Conservation (phyloP, 2,797 vertebrate genomes). For the Hyperoplus immaculatus region DNA sequence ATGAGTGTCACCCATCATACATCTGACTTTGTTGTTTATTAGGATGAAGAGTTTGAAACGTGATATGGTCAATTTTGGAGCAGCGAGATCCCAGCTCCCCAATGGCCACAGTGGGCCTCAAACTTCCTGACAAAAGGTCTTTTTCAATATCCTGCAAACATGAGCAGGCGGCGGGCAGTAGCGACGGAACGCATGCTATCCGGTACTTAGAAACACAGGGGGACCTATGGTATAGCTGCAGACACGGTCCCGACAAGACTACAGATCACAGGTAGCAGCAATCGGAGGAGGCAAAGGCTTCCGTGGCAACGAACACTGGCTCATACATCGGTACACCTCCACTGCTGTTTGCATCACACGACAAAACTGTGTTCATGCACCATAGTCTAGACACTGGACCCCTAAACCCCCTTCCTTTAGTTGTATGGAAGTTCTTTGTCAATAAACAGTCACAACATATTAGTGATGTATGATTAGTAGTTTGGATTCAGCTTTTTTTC, state of each 20-base stretch:
- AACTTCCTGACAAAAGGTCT: constrained; percentile 84
- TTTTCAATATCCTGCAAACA: constrained; percentile 87
- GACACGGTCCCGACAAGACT: constrained; percentile 43
- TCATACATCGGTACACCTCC: constrained; percentile 54
- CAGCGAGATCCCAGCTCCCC: constrained; percentile 76
- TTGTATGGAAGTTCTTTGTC: not conserved
- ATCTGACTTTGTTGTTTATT: constrained; percentile 61
- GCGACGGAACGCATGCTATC: constrained; percentile 61
- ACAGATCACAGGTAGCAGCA: constrained; percentile 79
- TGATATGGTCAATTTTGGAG: constrained; percentile 82
- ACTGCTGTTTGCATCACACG: constrained; percentile 31
- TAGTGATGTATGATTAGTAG: too few species aligned
- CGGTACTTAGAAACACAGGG: constrained; percentile 66
- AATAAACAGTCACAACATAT: too few species aligned
- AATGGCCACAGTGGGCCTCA: constrained; percentile 74
- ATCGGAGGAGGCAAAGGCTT: constrained; percentile 70
- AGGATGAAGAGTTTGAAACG: constrained; percentile 73
- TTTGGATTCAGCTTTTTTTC: too few species aligned
- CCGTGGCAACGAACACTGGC: constrained; percentile 63
- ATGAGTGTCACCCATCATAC: constrained; percentile 50
- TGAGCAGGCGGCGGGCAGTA: constrained; percentile 28
- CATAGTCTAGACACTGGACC: constrained; percentile 34
- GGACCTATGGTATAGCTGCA: constrained; percentile 52
- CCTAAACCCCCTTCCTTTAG: not conserved
- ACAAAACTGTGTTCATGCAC: constrained; percentile 61